Evolutionary conservation across 2,888 invertebrate species (phyloP), one percentile per base, ranked within the genome.

Genomic region (Sycophila texana): DNA sequence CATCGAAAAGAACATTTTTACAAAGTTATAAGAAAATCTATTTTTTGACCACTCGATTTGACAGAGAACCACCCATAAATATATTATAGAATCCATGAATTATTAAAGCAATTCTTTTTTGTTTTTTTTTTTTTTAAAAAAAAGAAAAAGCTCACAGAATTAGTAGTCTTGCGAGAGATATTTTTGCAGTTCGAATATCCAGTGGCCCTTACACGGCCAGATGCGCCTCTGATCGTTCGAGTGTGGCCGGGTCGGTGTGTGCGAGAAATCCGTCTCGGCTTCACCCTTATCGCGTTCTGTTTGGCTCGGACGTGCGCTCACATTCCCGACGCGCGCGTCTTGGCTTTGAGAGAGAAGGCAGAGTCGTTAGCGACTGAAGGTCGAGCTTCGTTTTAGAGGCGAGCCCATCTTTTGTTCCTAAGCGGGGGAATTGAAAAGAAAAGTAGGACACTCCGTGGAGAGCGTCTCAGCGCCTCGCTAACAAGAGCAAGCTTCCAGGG

Each of bases 311-410:
- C 57, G 70, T 5, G 22, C 71, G 57, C 53, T 30, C 72, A 39
- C 74, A 14, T 70, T 7, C 12, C 70, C 39, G 39, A 10, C 39
- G 39, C 39, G 39, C 39, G 4, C 22, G 12, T 20, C 10, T 10
- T 14, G 16, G 67, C 65, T 63, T 63, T 20, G 58, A 22, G n/a
- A 20, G 57, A 13, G 30, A 49, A 72, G 66, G 67, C 57, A 78
- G 66, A 58, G 67, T 76, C 79, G 79, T 79, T 79, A 79, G 49
- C 75, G 66, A 72, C 72, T 72, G 79, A 79, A 79, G 79, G 66
- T 75, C 75, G 74, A 65, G 79, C 66, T 47, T 73, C 67, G 77
- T 68, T 72, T 77, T 77, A 53, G 49, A 70, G 63, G 49, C 74
- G 49, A 74, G 63, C 51, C 39, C 58, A 53, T n/a, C 74, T 71